Evolutionary conservation across 2,113 vertebrate genomes (phyloP).

Genomic region (Lophura nycthemera): DNA sequence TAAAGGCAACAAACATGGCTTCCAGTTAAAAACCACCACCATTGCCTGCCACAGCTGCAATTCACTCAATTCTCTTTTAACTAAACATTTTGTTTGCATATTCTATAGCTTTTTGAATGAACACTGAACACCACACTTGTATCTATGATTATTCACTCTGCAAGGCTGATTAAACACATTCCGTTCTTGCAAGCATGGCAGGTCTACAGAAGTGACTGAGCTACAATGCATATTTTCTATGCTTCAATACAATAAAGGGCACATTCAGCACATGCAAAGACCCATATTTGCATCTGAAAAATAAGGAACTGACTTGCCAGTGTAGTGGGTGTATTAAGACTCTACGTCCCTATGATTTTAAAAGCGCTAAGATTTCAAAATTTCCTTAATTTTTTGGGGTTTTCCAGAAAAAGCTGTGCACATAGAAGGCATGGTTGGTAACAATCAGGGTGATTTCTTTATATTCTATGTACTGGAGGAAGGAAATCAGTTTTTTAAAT

Average conservation of each 20-base stretch:
- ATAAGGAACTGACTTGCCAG: not conserved
- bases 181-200: slow-evolving; percentile 18
- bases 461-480: not conserved
- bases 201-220: slow-evolving; percentile 23
- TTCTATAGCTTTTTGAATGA: slow-evolving; percentile 15
- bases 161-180: slow-evolving; percentile 4
- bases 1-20: not conserved
- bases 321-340: not conserved
- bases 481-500: not conserved
- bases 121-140: not conserved
- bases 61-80: not conserved
- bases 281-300: slow-evolving; percentile 25
- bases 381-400: not conserved
- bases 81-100: not conserved
- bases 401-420: not conserved
- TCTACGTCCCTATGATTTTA: not conserved
- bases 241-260: slow-evolving; percentile 15
- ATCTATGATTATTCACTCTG: slow-evolving; percentile 28
- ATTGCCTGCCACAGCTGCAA: not conserved
- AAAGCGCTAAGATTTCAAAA: not conserved
- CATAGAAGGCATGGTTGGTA: not conserved
- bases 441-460: not conserved
- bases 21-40: not conserved
- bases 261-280: not conserved
- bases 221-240: not conserved